These are phyloP conservation scores for Bergia sp. DNA, from an alignment of 92 coral and sea anemone genomes.

Conservation along the genomic window DNA sequence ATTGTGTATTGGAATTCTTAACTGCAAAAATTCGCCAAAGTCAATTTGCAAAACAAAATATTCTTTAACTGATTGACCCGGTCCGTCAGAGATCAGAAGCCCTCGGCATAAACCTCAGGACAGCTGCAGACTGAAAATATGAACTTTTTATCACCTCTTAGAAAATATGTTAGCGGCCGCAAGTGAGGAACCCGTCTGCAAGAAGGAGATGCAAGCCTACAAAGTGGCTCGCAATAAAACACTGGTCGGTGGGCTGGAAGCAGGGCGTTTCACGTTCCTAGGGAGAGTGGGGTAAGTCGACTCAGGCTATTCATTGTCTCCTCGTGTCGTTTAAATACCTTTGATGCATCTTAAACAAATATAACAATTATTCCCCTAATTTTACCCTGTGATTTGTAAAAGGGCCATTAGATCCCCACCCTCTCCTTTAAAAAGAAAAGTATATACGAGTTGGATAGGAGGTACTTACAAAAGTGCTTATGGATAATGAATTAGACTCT, in stretches of 20 bases:
- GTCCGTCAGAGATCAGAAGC: neutral
- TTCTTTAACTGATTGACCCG: too few species aligned
- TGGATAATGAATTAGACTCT: too few species aligned
- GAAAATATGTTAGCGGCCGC: conserved; percentile 61
- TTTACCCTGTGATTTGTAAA: too few species aligned
- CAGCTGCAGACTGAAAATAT: neutral
- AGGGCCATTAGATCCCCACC: too few species aligned
- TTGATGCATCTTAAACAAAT: neutral
- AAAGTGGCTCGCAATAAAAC: conserved; percentile 81
- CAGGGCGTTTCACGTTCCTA: conserved; percentile 89
- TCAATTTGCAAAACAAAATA: too few species aligned
- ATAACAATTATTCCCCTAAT: too few species aligned
- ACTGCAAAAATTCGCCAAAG: too few species aligned
- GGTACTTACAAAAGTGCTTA: too few species aligned
- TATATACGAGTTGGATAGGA: too few species aligned
- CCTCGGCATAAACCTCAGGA: neutral
- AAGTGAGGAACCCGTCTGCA: conserved; percentile 58
- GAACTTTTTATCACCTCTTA: neutral
- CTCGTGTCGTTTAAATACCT: neutral
- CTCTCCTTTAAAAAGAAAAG: too few species aligned
- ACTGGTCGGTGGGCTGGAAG: conserved; percentile 92
- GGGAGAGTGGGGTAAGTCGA: conserved; percentile 86
- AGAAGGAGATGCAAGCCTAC: conserved; percentile 60
- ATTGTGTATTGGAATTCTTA: too few species aligned
- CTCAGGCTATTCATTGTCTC: neutral